Evolutionary conservation across 2,888 invertebrate genomes (phyloP).

Genomic region (Branchipolynoe longqiensis): DNA sequence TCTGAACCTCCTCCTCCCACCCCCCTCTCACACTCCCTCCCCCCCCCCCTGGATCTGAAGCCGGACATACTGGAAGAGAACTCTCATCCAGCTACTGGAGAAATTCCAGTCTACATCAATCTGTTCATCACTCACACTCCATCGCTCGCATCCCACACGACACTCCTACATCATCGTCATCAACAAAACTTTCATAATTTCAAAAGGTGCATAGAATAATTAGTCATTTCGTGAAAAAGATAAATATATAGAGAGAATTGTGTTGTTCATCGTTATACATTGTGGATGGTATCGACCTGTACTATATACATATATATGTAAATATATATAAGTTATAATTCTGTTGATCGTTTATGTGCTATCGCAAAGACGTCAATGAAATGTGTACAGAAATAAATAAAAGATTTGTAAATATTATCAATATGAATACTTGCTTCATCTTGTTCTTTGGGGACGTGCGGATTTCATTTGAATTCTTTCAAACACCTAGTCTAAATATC

Average conservation of each 20-base stretch:
- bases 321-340: slow-evolving; percentile 44
- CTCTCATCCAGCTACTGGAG: not conserved
- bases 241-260: no score
- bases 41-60: not conserved
- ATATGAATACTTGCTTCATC: not conserved
- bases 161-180: slow-evolving; percentile 22
- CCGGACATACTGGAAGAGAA: not conserved
- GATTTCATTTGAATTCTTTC: not conserved
- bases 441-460: not conserved
- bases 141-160: not conserved
- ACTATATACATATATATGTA: no score
- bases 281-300: slow-evolving; percentile 21
- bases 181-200: slow-evolving; percentile 22
- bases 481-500: not conserved
- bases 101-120: not conserved
- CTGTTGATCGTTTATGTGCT: slow-evolving; percentile 32
- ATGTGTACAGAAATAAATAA: slow-evolving; percentile 53
- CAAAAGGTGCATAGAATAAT: slow-evolving; percentile 37
- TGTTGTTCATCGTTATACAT: slow-evolving; percentile 42
- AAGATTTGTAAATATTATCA: slow-evolving; percentile 46
- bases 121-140: slow-evolving; percentile 7
- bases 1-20: not conserved
- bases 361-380: slow-evolving; percentile 3
- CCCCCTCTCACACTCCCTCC: not conserved
- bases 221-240: slow-evolving; percentile 42